Base-by-base conservation (phyloP, 1,140 invertebrate genomes). In the Caenorhabditis briggsae region DNA sequence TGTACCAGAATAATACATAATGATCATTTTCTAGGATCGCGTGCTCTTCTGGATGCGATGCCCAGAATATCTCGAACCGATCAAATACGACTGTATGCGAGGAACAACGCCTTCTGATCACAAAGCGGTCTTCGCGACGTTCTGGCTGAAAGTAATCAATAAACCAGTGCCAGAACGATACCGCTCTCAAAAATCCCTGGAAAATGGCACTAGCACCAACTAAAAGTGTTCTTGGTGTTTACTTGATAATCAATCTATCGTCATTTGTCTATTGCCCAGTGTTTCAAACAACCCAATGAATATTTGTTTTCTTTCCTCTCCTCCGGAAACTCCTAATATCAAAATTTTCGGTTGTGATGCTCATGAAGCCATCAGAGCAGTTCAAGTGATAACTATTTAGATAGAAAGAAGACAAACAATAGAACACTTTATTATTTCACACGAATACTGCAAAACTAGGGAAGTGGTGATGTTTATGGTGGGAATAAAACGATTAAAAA, bases 21-120 rank as follows among this genome's bases (percentile, higher is more conserved):
- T 33, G 23, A 9, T 2, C 23, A 12, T 55, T 53, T 65, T 84
- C 18, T 18, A 86, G 85, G 85, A 86, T 41, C 85, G 85, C 11
- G 61, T 86, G 12, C 23, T 86, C 2, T 83, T 55, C 25, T 56
- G 85, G 33, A 16, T 20, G 20, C 82, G 55, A 9, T 46, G 53
- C 16, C 23, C 23, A 2, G 53, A 41, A 56, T 85, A 43, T 50
- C 7, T 56, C 7, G 48, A 82, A 86, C 18, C 33, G 23, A 55
- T 55, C 20, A 46, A 70, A 41, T 86, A 86, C 41, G 56, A 59
- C 56, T 53, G 46, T 25, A 48, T 86, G 58, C 43, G 56, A 20
- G 70, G 64, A 25, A 12, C 85, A 16, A 55, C 48, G n/a, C 83
- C 50, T 33, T 86, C 85, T 7, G 85, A 86, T 55, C 85, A 86